phyloP scores from a whole-genome alignment of 2,797 vertebrate genomes.

The Acanthornis magna region DNA sequence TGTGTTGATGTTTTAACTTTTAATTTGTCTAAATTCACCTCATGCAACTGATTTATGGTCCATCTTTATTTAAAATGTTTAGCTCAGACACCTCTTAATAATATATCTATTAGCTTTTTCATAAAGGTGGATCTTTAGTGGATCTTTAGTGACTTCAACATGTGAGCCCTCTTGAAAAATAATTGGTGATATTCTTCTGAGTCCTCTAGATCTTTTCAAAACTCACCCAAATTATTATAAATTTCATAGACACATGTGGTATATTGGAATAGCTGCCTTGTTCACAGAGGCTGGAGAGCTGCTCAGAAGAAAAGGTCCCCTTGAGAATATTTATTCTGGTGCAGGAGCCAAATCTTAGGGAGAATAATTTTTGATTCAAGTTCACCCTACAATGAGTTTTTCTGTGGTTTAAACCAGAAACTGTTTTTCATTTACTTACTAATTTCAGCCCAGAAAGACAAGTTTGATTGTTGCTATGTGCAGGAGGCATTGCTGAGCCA shows the following conservation, averaged over 20 bases:
- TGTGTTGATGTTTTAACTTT: not conserved
- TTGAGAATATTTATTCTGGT: not conserved
- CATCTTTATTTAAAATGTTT: not conserved
- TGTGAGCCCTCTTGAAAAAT: not conserved
- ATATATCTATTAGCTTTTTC: not conserved
- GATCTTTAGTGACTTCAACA: not conserved
- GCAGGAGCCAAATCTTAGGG: not conserved
- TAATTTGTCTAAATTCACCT: not conserved
- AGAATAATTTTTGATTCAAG: not conserved
- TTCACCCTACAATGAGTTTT: not conserved
- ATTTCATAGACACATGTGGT: not conserved
- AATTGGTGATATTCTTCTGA: not conserved
- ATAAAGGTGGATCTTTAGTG: not conserved
- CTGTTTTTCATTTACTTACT: not conserved
- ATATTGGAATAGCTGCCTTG: not conserved
- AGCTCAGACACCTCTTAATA: not conserved
- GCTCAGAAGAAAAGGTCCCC: not conserved
- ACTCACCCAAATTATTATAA: not conserved
- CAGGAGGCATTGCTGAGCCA: not conserved
- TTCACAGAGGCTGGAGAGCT: not conserved
- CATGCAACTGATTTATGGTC: not conserved
- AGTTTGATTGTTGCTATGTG: not conserved
- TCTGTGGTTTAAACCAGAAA: not conserved
- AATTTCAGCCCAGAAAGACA: not conserved
- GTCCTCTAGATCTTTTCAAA: constrained; percentile 8